Percentiles rank a stretch among this genome's conserved stretches.
Evolutionary conservation across 1,140 invertebrate species (phyloP).

Genomic region (Anastrepha obliqua): DNA sequence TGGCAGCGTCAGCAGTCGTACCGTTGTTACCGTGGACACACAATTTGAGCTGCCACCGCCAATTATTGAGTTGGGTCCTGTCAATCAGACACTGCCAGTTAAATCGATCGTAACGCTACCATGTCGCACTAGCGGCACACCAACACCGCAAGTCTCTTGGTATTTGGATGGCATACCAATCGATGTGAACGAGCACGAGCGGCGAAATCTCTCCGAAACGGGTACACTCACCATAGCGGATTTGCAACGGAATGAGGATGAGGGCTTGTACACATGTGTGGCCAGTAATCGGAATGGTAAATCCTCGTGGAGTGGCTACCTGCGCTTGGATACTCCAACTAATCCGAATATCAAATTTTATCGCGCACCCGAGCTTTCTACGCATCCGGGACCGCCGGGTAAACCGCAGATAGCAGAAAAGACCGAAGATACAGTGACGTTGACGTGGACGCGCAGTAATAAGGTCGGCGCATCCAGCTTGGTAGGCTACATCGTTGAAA

Average conservation of each 20-base stretch:
- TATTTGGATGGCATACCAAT: conserved; percentile 86
- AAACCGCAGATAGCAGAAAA: conserved; percentile 85
- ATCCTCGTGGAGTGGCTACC: conserved; percentile 88
- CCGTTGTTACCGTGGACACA: conserved; percentile 84
- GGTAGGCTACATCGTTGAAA: conserved; percentile 87
- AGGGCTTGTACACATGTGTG: conserved; percentile 88
- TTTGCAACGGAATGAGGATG: conserved; percentile 82
- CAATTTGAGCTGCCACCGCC: conserved; percentile 89
- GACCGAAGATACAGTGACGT: conserved; percentile 84
- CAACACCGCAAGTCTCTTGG: conserved; percentile 87
- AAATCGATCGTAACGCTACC: conserved; percentile 85
- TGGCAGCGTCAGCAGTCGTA: conserved; percentile 85
- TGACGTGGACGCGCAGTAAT: conserved; percentile 87
- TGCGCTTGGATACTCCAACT: conserved; percentile 86
- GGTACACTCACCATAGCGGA: conserved; percentile 86
- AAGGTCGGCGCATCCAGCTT: conserved; percentile 87
- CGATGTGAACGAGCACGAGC: conserved; percentile 76
- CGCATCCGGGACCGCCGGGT: conserved; percentile 86
- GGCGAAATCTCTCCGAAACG: conserved; percentile 81
- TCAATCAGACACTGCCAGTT: conserved; percentile 91
- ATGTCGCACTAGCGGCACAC: conserved; percentile 85
- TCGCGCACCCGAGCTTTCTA: conserved; percentile 83
- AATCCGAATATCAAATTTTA: conserved; percentile 90
- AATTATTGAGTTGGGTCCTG: conserved; percentile 89
- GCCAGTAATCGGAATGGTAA: conserved; percentile 88